Conservation (phyloP, 1,140 invertebrate species). For the Drosophila dunni region DNA sequence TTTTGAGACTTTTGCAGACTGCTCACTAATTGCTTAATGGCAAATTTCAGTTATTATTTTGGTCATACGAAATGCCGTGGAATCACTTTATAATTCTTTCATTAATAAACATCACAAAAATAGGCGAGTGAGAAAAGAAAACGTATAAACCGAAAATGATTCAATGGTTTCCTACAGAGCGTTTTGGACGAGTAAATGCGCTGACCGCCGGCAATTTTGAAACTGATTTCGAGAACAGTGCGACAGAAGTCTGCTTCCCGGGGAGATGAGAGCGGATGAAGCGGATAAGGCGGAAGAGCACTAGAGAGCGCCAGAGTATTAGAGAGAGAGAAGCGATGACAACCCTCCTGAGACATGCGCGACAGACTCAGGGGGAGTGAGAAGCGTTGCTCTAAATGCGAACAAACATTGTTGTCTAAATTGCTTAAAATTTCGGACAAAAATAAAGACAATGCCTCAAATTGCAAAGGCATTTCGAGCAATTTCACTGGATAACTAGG, state of each 20-base stretch:
- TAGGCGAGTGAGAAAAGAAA: constrained; percentile 12
- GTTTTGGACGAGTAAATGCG: constrained; percentile 46
- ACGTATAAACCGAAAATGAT: constrained; percentile 12
- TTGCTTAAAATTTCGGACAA: constrained; percentile 63
- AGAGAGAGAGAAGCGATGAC: constrained; percentile 16
- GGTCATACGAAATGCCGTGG: not conserved
- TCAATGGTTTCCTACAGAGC: constrained; percentile 23
- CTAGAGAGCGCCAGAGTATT: constrained; percentile 17
- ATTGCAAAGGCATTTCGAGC: constrained; percentile 29
- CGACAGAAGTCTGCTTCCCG: constrained; percentile 22
- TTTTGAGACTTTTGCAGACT: constrained; percentile 3
- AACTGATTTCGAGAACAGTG: constrained; percentile 65
- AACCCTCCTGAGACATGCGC: constrained; percentile 59
- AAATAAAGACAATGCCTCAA: constrained; percentile 43
- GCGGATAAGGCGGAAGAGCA: not conserved
- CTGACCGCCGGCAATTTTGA: constrained; percentile 80
- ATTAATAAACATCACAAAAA: constrained; percentile 39
- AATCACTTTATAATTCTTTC: constrained; percentile 18
- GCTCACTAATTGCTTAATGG: constrained; percentile 23
- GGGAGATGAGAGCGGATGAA: constrained; percentile 19
- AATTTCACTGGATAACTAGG: constrained; percentile 70
- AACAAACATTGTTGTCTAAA: constrained; percentile 70
- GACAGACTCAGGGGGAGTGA: constrained; percentile 46
- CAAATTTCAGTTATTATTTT: not conserved
- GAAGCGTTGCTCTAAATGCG: constrained; percentile 50